phyloP scores from a whole-genome alignment of 2,113 vertebrate species.

The Pandion haliaetus region DNA sequence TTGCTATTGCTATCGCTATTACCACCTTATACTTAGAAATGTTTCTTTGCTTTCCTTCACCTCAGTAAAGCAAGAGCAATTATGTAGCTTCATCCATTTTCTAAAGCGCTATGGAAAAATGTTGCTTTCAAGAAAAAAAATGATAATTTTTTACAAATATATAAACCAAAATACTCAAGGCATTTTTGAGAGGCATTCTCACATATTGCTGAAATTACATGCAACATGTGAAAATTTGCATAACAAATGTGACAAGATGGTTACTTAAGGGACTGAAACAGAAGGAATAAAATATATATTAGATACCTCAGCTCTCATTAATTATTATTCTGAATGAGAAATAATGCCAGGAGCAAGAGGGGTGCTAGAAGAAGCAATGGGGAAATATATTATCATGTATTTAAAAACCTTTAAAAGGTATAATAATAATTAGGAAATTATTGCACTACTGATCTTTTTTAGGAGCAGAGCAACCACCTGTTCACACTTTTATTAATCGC shows the following conservation, averaged over 20 bases:
- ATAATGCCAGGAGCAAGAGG: conserved; percentile 64
- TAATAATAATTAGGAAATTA: conserved; percentile 78
- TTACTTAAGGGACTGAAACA: conserved; percentile 75
- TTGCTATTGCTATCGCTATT: background rate
- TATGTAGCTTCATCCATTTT: conserved; percentile 55
- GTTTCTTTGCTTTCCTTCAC: conserved; percentile 56
- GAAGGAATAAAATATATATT: conserved; percentile 71
- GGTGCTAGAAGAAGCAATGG: conserved; percentile 41
- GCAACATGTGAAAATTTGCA: conserved; percentile 67
- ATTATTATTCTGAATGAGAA: conserved; percentile 72
- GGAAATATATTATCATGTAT: conserved; percentile 70
- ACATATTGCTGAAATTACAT: conserved; percentile 69
- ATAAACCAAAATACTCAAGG: conserved; percentile 66
- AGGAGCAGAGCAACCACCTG: conserved; percentile 65
- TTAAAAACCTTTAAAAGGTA: conserved; percentile 67
- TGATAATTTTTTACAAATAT: conserved; percentile 53
- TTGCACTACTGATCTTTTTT: conserved; percentile 63
- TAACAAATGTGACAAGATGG: conserved; percentile 76
- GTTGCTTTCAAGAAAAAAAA: conserved; percentile 61
- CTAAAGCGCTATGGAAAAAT: conserved; percentile 54
- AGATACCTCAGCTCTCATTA: conserved; percentile 65
- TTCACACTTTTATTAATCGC: conserved; percentile 67
- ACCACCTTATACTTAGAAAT: conserved; percentile 29
- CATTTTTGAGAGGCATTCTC: conserved; percentile 59
- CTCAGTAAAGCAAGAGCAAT: conserved; percentile 62